Base-by-base conservation (phyloP, 2,113 vertebrate genomes). In the Ameiurus melas region DNA sequence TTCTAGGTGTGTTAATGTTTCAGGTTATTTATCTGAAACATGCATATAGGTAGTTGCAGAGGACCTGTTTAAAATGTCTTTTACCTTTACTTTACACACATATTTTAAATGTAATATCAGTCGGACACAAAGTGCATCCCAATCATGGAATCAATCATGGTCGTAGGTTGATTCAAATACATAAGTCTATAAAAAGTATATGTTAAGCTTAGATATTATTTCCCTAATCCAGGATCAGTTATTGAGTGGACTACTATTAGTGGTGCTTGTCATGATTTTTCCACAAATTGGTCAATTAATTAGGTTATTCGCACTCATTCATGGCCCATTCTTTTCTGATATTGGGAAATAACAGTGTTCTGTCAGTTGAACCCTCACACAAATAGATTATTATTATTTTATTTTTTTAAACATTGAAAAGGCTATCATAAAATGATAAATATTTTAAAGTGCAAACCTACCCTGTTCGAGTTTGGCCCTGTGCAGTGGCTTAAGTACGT, bases 401-500 rank as follows among this genome's bases (percentile, higher is more conserved):
- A n/a, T 43, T 47, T 47, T 47, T 47, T 47, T 0, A 47, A 47
- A 36, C 2, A 1, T 30, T 30, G 0, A 55, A 60, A 64, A 62
- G 5, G 36, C 3, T 3, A 8, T n/a, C 14, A 66, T 33, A 51
- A 30, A 64, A 66, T 79, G 53, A 5, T 80, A 33, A 55, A 25
- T 33, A 57, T 53, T 39, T n/a, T 27, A 7, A 58, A 60, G 43
- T 39, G 71, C 36, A 64, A 60, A 39, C 17, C 39, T 79, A 30
- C 60, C n/a, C 2, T 12, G 39, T 53, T 66, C 9, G 47, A 8
- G 66, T 85, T 13, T 25, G 25, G 66, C 47, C n/a, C 17, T 75
- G 81, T 39, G 30, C 85, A 68, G 8, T 47, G 68, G 58, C 20
- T 82, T 85, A 73, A 57, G 83, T 36, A 81, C 47, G 71, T 83